Evolutionary conservation across 1,140 invertebrate species (phyloP), one percentile per base, ranked within the genome.

Genomic region (Trichomalopsis sarcophagae): DNA sequence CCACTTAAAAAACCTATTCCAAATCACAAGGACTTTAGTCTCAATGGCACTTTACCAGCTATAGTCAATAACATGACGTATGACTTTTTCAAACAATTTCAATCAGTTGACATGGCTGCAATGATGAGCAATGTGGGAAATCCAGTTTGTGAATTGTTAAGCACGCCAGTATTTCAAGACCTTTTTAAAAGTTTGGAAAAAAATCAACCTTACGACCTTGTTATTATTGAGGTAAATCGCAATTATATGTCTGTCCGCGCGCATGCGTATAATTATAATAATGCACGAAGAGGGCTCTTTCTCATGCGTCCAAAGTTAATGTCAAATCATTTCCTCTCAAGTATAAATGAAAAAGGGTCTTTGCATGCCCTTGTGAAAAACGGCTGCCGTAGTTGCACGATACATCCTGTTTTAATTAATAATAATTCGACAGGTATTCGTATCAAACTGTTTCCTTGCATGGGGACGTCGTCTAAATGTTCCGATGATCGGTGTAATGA

Each of bases 391-490:
- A 27, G 27, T 27, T 27, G 27, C 27, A 27, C 27, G 27, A 27
- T 27, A 27, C 2, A 27, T 27, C 27, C 27, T 2, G 2, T 27
- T 27, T 27, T 23, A 68, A 23, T 68, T 5, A 23, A 68, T 17
- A 74, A 74, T 23, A 23, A 21, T 13, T 90, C 86, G 87, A 21
- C 83, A 92, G 90, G 0, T 90, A 0, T 92, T 92, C 55, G 30
- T 84, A 0, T 17, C 89, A 0, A 86, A 91, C 5, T 95, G 94
- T 86, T 94, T 93, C 77, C 86, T 94, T 9, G 95, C 94, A 0
- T 93, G 95, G 69, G 93, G 95, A 0, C 92, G 93, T 85, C 92
- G 93, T 86, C 94, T 95, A 74, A 93, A 94, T 47, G 92, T 94
- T 5, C 95, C 95, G 2, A 92, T 95, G n/a, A 92, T 96, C 9